A percentile compares a stretch with the other conserved stretches of the same genome.
These are phyloP conservation scores for Plagodis dolabraria DNA, from an alignment of 2,888 invertebrate species.

Conservation along the genomic window DNA sequence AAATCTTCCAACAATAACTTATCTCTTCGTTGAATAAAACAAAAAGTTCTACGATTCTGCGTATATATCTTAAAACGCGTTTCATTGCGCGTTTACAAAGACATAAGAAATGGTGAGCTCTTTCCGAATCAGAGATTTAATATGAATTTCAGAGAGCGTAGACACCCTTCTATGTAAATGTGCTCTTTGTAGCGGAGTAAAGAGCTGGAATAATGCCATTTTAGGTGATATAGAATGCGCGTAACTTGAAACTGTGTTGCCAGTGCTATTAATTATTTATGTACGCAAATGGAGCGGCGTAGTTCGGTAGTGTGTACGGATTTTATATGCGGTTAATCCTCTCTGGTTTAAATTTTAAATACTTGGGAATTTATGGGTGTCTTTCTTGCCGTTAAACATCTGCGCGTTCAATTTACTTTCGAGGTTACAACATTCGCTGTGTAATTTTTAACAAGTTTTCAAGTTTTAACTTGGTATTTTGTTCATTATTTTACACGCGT, in stretches of 20 bases:
- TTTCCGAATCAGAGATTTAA: conserved; percentile 44
- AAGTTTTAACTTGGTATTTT: no score
- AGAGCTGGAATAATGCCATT: conserved; percentile 29
- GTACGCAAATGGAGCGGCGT: conserved; percentile 40
- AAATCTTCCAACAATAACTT: conserved; percentile 49
- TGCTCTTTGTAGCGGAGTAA: conserved; percentile 26
- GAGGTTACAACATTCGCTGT: no score
- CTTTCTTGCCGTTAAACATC: conserved; percentile 2
- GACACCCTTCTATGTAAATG: conserved; percentile 40
- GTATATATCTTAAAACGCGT: conserved; percentile 51
- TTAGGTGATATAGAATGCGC: conserved; percentile 32
- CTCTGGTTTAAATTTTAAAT: conserved; percentile 39
- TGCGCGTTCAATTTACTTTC: no score
- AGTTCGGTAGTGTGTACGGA: conserved; percentile 39
- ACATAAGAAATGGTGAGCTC: conserved; percentile 43
- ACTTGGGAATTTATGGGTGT: conserved; percentile 17
- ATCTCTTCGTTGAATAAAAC: conserved; percentile 54
- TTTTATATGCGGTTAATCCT: conserved; percentile 38
- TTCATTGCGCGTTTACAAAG: conserved; percentile 47
- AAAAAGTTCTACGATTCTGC: conserved; percentile 46
- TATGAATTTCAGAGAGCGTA: conserved; percentile 40
- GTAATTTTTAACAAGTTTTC: no score
- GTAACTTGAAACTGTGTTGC: conserved; percentile 34
- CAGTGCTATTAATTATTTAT: conserved; percentile 41
- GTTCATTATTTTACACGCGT: no score